Conservation (phyloP, 1,140 invertebrate species). For the Cyclargus thomasi region DNA sequence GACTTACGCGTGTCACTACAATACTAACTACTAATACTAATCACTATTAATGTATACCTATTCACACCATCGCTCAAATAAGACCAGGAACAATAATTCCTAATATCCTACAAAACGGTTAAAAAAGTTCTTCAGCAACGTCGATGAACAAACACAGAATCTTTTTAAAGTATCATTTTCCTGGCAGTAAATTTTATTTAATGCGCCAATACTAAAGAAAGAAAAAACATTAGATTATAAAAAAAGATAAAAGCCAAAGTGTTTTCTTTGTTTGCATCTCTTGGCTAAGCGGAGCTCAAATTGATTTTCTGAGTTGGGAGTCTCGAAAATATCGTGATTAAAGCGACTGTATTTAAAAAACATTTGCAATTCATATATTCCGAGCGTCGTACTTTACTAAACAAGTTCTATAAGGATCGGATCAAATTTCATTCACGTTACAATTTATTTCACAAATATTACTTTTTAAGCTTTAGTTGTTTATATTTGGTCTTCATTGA, state of each 20-base stretch:
- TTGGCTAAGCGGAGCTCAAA: background rate
- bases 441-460: background rate
- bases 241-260: slow-evolving; percentile 1
- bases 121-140: background rate
- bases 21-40: no score
- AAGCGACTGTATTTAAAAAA: background rate
- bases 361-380: background rate
- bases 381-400: background rate
- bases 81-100: background rate
- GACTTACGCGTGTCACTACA: no score
- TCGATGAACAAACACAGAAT: background rate
- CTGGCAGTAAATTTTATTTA: background rate
- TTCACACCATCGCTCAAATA: no score
- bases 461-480: no score
- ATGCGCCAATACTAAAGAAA: background rate
- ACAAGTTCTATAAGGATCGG: background rate
- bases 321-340: background rate
- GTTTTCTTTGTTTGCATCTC: slow-evolving; percentile 1
- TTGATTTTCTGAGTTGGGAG: background rate
- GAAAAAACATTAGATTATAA: background rate
- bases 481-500: no score
- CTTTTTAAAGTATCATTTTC: background rate
- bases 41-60: no score
- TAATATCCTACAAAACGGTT: background rate
- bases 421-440: background rate